phyloP scores from a whole-genome alignment of 2,797 vertebrate species.

The Pseudomugil tenellus region DNA sequence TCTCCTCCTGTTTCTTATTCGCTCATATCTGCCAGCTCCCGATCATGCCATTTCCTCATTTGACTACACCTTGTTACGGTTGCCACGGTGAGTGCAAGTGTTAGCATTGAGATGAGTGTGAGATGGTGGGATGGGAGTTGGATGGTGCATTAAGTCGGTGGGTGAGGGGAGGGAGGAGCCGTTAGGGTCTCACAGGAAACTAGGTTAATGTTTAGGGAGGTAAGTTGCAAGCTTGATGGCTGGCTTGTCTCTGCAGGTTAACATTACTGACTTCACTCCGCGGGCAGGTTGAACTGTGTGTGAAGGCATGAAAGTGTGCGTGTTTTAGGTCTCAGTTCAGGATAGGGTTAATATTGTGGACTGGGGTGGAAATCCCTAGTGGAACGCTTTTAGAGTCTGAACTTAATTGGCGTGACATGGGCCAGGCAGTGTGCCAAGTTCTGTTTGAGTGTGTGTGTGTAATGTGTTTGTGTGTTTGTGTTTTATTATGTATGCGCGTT shows the following conservation, averaged over 20 bases:
- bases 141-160: not conserved
- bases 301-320: constrained; percentile 34
- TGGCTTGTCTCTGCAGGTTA: constrained; percentile 28
- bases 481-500: constrained; percentile 32
- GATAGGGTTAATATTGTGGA: constrained; percentile 70
- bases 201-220: constrained; percentile 40
- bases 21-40: constrained; percentile 37
- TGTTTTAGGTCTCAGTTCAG: constrained; percentile 45
- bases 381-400: constrained; percentile 75
- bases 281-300: constrained; percentile 23
- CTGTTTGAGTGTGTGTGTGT: constrained; percentile 30
- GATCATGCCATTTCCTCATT: constrained; percentile 37
- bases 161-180: not conserved
- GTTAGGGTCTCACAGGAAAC: constrained; percentile 16
- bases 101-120: constrained; percentile 2
- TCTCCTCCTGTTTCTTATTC: constrained; percentile 17
- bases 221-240: constrained; percentile 8
- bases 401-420: constrained; percentile 78
- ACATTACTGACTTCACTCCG: constrained; percentile 9
- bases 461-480: constrained; percentile 19
- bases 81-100: constrained; percentile 20
- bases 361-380: constrained; percentile 68
- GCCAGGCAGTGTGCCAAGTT: constrained; percentile 66
- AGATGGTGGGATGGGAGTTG: not conserved
- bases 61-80: constrained; percentile 19